phyloP scores from a whole-genome alignment of 1,140 invertebrate genomes.

The Drosophila navojoa region DNA sequence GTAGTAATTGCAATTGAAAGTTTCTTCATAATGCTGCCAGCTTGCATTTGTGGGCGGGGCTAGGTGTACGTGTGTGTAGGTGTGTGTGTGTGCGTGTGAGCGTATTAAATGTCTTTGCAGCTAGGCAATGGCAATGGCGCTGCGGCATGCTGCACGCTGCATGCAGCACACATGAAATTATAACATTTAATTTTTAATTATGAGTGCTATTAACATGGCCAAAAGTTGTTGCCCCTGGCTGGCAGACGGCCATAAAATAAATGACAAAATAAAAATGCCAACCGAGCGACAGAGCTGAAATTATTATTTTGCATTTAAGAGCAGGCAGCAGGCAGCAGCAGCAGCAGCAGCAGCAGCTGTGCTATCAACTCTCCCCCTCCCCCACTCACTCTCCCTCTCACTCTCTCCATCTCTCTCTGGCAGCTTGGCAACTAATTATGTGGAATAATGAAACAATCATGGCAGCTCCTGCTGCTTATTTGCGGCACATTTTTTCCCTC shows the following conservation, averaged over 20 bases:
- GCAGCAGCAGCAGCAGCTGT: constrained; percentile 3
- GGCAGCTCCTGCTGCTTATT: not conserved
- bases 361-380: not conserved
- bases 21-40: constrained; percentile 41
- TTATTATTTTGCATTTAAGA: constrained; percentile 75
- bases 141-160: constrained; percentile 16
- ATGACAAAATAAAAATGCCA: constrained; percentile 57
- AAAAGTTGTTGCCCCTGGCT: constrained; percentile 60
- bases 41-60: not conserved
- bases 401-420: not conserved
- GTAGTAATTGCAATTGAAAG: constrained; percentile 54
- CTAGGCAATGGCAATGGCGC: not conserved
- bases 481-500: constrained; percentile 2
- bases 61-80: not conserved
- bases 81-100: no score
- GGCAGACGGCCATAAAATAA: constrained; percentile 53
- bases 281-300: constrained; percentile 32
- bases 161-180: constrained; percentile 66
- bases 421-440: constrained; percentile 55
- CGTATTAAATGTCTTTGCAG: constrained; percentile 10
- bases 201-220: constrained; percentile 76
- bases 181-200: constrained; percentile 79
- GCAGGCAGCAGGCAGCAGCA: constrained; percentile 7
- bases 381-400: not conserved
- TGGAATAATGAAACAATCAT: constrained; percentile 43